Evolutionary conservation across 2,888 invertebrate species (phyloP), one percentile per base, ranked within the genome.

Genomic region (Stegophylla sp.): DNA sequence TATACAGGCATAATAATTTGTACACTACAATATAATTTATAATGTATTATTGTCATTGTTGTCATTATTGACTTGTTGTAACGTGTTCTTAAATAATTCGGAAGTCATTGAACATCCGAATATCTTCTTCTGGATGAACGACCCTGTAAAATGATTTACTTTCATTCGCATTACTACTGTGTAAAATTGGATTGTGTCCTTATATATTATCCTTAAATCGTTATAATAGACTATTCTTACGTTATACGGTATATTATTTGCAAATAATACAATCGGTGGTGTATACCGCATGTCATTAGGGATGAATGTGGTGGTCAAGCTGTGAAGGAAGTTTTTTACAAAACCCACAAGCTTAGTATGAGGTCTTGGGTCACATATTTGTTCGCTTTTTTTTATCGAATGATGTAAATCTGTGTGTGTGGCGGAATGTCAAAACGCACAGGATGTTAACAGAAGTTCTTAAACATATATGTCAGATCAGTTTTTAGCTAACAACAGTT

Each of bases 231-330:
- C 45, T 28, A 61, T 59, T 69, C 45, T 34, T 75, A 63, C 45
- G 13, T 34, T 34, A 34, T 34, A 34, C 7, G 53, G n/a, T 61
- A 7, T 48, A 48, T 64, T 76, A 45, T 77, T 69, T 34, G 69
- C 69, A 69, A 77, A 77, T 43, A 59, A 56, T 67, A 7, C 34
- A 34, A 34, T 59, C 51, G 41, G 9, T 12, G 7, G 23, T 59
- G 23, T 34, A 34, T 41, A 73, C 51, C 51, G 51, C 64, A 66
- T 26, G 75, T 76, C 79, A 79, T 79, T 79, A 79, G 79, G 61
- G 79, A 79, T 79, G 79, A 79, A 79, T 79, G 61, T 26, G 51
- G 79, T 66, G 79, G 69, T 79, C 79, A 79, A 79, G 79, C 79
- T 79, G 79, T 79, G 79, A 79, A 77, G 66, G 77, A 69, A 71